phyloP scores from a whole-genome alignment of 2,113 vertebrate genomes.

The Aegithalos caudatus region DNA sequence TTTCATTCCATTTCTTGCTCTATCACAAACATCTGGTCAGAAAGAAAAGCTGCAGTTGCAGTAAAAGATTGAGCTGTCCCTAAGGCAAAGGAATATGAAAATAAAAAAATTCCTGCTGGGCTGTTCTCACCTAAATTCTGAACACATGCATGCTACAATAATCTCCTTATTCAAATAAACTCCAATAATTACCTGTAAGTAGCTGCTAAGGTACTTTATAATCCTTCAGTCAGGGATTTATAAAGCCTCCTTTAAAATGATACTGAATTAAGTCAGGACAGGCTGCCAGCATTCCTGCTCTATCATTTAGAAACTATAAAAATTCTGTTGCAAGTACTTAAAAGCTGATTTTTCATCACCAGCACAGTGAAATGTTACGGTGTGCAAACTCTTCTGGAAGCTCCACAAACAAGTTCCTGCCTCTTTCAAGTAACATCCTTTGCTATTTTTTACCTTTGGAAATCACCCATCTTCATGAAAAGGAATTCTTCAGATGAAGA shows the following conservation, averaged over 20 bases:
- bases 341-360: neutral
- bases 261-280: neutral
- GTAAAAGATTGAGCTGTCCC: neutral
- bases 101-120: neutral
- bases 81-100: neutral
- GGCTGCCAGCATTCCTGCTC: neutral
- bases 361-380: neutral
- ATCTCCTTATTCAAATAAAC: neutral
- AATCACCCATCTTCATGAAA: neutral
- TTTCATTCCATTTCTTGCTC: neutral
- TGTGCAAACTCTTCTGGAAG: neutral
- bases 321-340: neutral
- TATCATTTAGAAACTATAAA: neutral
- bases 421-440: neutral
- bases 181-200: neutral
- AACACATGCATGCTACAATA: neutral
- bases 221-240: neutral
- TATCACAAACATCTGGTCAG: neutral
- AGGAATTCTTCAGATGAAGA: neutral
- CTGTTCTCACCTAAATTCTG: neutral
- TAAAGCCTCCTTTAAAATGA: neutral
- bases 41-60: neutral
- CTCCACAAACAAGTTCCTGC: neutral
- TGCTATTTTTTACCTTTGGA: conserved; percentile 46
- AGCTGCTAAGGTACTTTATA: neutral